Conservation (phyloP, 2,888 invertebrate genomes). For the Xestia xanthographa region DNA sequence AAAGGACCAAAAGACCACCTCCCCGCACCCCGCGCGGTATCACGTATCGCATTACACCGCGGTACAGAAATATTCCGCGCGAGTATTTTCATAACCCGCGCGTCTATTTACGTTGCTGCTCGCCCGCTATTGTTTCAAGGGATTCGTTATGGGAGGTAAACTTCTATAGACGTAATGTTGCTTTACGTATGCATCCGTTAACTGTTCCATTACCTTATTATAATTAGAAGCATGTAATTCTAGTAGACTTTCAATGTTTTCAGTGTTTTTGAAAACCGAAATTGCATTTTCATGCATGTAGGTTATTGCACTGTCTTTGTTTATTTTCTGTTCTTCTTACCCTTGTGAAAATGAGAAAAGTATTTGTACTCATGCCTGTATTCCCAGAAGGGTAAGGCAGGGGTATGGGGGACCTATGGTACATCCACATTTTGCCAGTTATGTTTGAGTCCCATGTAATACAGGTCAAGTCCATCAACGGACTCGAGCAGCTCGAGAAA, state of each 20-base stretch:
- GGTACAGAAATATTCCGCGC: constrained; percentile 64
- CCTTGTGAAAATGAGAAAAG: background rate
- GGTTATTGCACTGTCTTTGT: constrained; percentile 10
- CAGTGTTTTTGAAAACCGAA: background rate
- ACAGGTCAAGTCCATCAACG: background rate
- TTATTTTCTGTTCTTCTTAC: background rate
- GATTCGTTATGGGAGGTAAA: constrained; percentile 50
- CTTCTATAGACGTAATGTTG: constrained; percentile 2
- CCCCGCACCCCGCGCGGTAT: constrained; percentile 52
- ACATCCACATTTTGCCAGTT: background rate
- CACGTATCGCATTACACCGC: constrained; percentile 63
- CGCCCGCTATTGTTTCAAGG: constrained; percentile 60
- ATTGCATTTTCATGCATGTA: background rate
- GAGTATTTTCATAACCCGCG: constrained; percentile 68
- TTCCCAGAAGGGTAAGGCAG: background rate
- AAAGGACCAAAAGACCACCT: constrained; percentile 9
- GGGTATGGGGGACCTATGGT: background rate
- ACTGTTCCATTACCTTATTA: background rate
- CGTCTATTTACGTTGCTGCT: constrained; percentile 61
- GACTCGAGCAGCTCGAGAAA: background rate
- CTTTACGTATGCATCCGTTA: constrained; percentile 15
- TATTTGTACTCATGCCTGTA: background rate
- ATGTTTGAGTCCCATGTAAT: background rate
- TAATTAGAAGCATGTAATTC: background rate
- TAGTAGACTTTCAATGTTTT: constrained; percentile 1